Conservation (phyloP, 2,888 invertebrate genomes). For the Labia minor region DNA sequence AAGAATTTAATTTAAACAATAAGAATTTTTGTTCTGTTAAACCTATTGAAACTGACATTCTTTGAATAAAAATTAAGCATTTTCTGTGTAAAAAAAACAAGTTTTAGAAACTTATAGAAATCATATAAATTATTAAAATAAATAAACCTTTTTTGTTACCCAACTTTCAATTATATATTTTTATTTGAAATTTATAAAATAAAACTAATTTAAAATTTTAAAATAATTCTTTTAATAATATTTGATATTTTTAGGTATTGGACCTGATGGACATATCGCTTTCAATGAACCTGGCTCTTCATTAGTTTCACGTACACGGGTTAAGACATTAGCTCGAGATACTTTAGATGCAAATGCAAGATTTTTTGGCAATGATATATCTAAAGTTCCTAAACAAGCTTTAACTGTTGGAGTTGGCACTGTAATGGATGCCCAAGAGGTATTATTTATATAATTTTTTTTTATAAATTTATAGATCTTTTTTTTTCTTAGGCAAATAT, state of each 20-base stretch:
- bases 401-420: conserved; percentile 97
- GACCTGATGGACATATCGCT: conserved; percentile 99
- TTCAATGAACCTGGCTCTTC: conserved; percentile 99
- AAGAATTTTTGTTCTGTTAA: too few species aligned
- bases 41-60: too few species aligned
- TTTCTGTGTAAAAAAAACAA: too few species aligned
- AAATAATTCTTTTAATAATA: too few species aligned
- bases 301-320: conserved; percentile 84
- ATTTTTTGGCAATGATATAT: conserved; percentile 90
- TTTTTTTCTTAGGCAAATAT: background rate
- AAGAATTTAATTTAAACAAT: too few species aligned
- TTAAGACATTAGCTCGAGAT: conserved; percentile 93
- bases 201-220: too few species aligned
- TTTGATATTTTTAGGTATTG: conserved; percentile 59
- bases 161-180: too few species aligned
- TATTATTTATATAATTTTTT: conserved; percentile 35
- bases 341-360: conserved; percentile 95
- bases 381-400: conserved; percentile 88
- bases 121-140: too few species aligned
- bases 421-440: conserved; percentile 97
- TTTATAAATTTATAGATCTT: background rate
- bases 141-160: too few species aligned
- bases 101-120: too few species aligned
- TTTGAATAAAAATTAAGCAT: too few species aligned
- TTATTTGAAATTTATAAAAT: too few species aligned